These are phyloP conservation scores for Euura saliciscinereae DNA, from an alignment of 1,140 invertebrate genomes.

Conservation along the genomic window DNA sequence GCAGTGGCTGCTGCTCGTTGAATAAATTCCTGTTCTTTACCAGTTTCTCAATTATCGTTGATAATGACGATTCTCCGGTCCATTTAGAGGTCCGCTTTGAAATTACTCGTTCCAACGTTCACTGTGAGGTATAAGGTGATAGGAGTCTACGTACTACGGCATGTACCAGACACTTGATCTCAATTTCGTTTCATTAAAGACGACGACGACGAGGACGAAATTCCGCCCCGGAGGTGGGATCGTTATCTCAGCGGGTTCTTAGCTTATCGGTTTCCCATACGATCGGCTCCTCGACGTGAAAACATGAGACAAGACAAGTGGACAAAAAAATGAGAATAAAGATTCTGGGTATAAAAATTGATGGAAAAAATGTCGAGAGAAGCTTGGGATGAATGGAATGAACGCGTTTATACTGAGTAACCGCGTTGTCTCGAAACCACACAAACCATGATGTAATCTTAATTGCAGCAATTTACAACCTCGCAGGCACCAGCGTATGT, in stretches of 20 bases:
- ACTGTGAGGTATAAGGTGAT: no score
- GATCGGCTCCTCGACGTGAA: no score
- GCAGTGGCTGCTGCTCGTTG: no score
- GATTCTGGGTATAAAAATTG: neutral
- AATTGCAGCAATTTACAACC: neutral
- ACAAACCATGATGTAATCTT: neutral
- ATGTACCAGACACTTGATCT: neutral
- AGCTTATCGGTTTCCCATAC: no score
- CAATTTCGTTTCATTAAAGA: constrained; percentile 2
- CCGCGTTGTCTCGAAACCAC: neutral
- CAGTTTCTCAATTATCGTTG: no score
- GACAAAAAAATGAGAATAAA: neutral
- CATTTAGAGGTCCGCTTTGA: no score
- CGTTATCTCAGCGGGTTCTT: neutral
- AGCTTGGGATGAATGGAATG: no score
- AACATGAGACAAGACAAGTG: neutral
- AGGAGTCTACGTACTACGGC: no score
- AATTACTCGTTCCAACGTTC: no score
- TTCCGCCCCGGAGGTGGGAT: neutral
- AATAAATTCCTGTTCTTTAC: no score
- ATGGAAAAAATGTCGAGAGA: neutral
- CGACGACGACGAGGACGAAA: neutral
- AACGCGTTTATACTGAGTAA: no score
- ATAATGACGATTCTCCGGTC: no score
- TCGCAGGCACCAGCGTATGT: neutral